Conservation (phyloP, 2,888 invertebrate species). For the Stenodema calcarata region DNA sequence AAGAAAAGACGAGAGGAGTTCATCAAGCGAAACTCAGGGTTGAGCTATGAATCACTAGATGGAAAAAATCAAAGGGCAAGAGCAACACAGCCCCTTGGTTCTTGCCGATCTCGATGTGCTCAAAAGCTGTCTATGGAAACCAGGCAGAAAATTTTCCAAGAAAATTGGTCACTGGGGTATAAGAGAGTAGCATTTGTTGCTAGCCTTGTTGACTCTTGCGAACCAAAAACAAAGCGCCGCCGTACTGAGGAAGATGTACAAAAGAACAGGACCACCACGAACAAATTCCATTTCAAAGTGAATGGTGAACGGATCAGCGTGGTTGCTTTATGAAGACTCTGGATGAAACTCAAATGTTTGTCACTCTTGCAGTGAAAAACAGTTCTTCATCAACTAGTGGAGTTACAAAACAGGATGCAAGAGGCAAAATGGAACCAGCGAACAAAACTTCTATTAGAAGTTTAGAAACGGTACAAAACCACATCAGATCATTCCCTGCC, state of each 20-base stretch:
- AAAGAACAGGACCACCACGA: neutral
- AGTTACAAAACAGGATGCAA: neutral
- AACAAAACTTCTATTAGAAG: neutral
- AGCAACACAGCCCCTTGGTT: neutral
- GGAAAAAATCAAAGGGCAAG: neutral
- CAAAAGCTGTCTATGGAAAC: neutral
- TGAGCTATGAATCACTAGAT: neutral
- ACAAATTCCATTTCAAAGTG: slow-evolving; percentile 11
- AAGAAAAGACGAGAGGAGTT: neutral
- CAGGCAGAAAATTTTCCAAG: slow-evolving; percentile 26
- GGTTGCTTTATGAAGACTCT: slow-evolving; percentile 41
- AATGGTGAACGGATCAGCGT: neutral
- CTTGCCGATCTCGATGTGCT: neutral
- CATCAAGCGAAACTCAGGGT: neutral
- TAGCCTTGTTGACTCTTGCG: slow-evolving; percentile 23
- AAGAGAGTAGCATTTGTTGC: slow-evolving; percentile 12
- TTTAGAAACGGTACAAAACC: neutral
- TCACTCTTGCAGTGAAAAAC: neutral
- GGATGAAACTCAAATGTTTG: slow-evolving; percentile 32
- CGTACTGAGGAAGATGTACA: neutral
- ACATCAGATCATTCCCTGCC: slow-evolving; percentile 11
- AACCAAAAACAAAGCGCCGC: neutral
- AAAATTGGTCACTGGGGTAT: slow-evolving; percentile 47
- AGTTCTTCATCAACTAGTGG: neutral
- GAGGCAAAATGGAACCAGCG: neutral